phyloP scores from a whole-genome alignment of 2,888 invertebrate species.

The Meteorus cinctellus region DNA sequence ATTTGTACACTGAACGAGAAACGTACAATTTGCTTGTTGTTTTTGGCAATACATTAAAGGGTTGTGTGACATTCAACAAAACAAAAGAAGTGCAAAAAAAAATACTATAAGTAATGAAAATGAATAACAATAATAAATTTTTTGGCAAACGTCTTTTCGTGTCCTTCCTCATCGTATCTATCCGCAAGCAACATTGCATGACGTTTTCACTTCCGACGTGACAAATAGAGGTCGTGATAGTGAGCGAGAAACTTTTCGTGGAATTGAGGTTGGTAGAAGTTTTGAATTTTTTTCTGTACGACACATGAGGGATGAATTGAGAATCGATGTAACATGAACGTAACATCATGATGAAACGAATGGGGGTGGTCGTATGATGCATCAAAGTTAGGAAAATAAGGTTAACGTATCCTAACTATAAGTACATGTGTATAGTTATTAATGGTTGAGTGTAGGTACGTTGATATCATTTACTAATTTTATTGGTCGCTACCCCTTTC shows the following conservation, averaged over 20 bases:
- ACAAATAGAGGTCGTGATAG: conserved; percentile 6
- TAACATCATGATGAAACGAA: neutral
- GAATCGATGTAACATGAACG: neutral
- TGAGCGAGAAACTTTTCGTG: neutral
- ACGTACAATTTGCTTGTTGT: neutral
- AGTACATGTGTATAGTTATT: too few relatives aligned
- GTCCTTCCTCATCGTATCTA: neutral
- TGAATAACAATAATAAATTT: conserved; percentile 8
- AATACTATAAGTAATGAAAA: neutral
- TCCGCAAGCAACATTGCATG: neutral
- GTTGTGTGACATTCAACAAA: neutral
- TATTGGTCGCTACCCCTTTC: conserved; percentile 50
- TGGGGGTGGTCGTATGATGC: neutral
- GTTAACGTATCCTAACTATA: conserved; percentile 31
- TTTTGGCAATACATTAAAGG: neutral
- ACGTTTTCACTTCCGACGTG: neutral
- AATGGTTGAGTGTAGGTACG: conserved; percentile 37
- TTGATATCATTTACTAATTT: conserved; percentile 63
- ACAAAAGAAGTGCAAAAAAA: neutral
- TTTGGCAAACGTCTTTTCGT: conserved; percentile 12
- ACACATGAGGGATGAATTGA: neutral
- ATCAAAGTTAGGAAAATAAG: neutral
- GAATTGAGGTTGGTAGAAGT: neutral
- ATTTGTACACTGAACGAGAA: neutral
- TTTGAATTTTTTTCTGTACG: neutral